Evolutionary conservation across 2,797 vertebrate genomes (phyloP), one percentile per base, ranked within the genome.

Genomic region (Urosaurus nigricauda): DNA sequence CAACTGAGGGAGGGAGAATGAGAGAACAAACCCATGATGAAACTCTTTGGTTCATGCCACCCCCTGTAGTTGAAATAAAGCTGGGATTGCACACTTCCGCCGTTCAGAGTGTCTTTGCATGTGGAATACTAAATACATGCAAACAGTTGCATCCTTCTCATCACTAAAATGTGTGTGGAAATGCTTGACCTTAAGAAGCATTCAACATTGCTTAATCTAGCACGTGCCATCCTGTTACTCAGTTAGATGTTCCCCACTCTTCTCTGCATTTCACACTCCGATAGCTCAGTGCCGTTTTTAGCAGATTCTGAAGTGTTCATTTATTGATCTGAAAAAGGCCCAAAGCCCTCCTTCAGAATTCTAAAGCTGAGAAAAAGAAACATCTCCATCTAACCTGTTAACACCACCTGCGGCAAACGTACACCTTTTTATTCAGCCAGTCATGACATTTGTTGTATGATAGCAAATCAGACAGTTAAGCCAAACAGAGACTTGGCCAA

Each of bases 201-300:
- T 68, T 86, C 47, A 81, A 78, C 43, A 82, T 79, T n/a, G 21
- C 86, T 87, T 88, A 40, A 35, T 35, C 84, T 14, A 68, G 53
- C 37, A 60, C 79, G 51, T 75, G 73, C 74, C 24, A 3, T 79
- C 14, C 82, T 90, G 37, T 88, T 79, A 17, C 65, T 63, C 29
- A 88, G 79, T 73, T 80, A 26, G 17, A 58, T 79, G 47, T 74
- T 26, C 86, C 78, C 71, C 65, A 80, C 51, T 70, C 17, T 92
- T 58, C 71, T 89, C 84, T 90, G 88, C 4, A 14, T 86, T 90
- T 93, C 93, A 92, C 86, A 90, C 90, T 84, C 80, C 79, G 83
- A 85, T 65, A 86, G 86, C 56, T 89, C 0, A 93, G 83, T 85
- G 87, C 58, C 53, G 77, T 75, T 89, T 93, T 93, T 83, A 85